phyloP scores from a whole-genome alignment of 2,797 vertebrate species.

The Esox masquinongy region DNA sequence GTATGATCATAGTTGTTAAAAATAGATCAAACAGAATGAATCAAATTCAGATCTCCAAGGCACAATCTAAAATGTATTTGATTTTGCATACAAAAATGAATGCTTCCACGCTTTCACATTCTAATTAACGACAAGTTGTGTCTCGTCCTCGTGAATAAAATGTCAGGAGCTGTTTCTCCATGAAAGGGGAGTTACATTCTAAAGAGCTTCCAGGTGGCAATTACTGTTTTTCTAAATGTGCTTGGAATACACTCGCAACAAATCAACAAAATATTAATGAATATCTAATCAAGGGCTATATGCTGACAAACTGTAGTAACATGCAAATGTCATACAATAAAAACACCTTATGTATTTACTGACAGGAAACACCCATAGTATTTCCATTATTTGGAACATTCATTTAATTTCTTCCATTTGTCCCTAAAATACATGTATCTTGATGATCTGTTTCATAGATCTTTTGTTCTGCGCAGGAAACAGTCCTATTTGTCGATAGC shows the following conservation, averaged over 20 bases:
- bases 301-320: background rate
- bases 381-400: background rate
- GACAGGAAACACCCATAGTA: background rate
- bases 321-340: background rate
- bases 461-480: background rate
- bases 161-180: conserved; percentile 24
- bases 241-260: conserved; percentile 21
- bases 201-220: conserved; percentile 21
- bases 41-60: conserved; percentile 33
- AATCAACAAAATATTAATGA: conserved; percentile 7
- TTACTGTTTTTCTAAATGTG: conserved; percentile 26
- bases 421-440: background rate
- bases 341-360: background rate
- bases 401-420: background rate
- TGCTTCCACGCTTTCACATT: conserved; percentile 26
- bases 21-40: conserved; percentile 39
- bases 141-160: conserved; percentile 29
- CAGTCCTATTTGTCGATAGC: background rate
- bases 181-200: conserved; percentile 5
- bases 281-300: conserved; percentile 16
- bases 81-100: conserved; percentile 48
- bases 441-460: conserved; percentile 1
- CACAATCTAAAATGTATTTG: conserved; percentile 21
- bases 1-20: conserved; percentile 43
- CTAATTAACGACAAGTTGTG: conserved; percentile 32